phyloP scores from a whole-genome alignment of 2,888 invertebrate species.

The Leuctra nigra region DNA sequence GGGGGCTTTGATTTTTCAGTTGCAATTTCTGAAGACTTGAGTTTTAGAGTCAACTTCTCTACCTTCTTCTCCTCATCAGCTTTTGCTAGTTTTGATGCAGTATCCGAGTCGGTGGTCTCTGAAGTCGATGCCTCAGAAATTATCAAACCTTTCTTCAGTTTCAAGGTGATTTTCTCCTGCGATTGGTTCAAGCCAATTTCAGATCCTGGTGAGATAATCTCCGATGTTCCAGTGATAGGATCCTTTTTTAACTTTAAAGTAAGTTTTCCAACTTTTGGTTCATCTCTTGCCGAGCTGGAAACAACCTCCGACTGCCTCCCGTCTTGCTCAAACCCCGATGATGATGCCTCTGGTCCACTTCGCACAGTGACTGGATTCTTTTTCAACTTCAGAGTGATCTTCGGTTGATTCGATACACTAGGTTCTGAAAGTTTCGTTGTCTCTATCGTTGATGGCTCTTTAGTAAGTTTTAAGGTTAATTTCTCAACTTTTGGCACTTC shows the following conservation, averaged over 20 bases:
- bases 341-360: background rate
- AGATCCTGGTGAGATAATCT: background rate
- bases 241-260: constrained; percentile 25
- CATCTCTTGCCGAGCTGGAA: constrained; percentile 31
- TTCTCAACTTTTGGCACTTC: constrained; percentile 27
- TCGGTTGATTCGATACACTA: constrained; percentile 22
- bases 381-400: constrained; percentile 34
- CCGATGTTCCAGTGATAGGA: background rate
- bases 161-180: constrained; percentile 28
- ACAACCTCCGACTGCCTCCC: constrained; percentile 7
- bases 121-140: constrained; percentile 6
- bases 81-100: background rate
- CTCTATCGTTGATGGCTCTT: constrained; percentile 32
- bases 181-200: constrained; percentile 19
- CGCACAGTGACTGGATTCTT: constrained; percentile 18
- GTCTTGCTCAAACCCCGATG: constrained; percentile 2
- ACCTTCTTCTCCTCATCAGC: constrained; percentile 20
- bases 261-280: constrained; percentile 38
- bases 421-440: constrained; percentile 1
- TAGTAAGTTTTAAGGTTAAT: constrained; percentile 23
- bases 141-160: constrained; percentile 21
- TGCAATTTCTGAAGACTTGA: constrained; percentile 24
- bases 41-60: constrained; percentile 20
- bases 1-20: constrained; percentile 24
- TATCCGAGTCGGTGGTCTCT: background rate